Conservation (phyloP, 2,888 invertebrate genomes). For the Agonopterix heracliana region DNA sequence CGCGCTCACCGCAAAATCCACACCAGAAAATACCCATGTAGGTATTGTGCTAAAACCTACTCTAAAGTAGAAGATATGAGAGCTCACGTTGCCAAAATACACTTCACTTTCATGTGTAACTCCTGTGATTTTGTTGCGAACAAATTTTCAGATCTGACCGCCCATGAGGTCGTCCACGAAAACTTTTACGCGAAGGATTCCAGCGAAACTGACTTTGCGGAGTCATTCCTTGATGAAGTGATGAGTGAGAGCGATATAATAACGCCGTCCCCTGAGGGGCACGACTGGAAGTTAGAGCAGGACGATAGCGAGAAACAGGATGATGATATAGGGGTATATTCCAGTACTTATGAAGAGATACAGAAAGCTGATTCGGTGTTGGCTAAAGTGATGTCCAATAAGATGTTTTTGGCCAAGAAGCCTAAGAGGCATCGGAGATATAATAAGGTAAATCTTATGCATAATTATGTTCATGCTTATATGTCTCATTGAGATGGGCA, state of each 20-base stretch:
- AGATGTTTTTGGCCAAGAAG: conserved; percentile 38
- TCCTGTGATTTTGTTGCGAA: conserved; percentile 30
- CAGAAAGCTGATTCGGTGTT: conserved; percentile 47
- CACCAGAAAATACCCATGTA: conserved; percentile 43
- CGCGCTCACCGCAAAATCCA: conserved; percentile 60
- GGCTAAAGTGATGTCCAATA: conserved; percentile 53
- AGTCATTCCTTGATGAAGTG: conserved; percentile 24
- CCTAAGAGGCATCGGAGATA: conserved; percentile 30
- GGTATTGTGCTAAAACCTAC: conserved; percentile 43
- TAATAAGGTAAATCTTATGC: conserved; percentile 39
- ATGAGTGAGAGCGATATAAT: conserved; percentile 18
- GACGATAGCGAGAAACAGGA: not conserved
- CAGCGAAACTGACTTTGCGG: conserved; percentile 26
- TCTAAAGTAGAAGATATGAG: conserved; percentile 30
- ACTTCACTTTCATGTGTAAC: conserved; percentile 41
- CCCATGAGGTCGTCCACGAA: conserved; percentile 29
- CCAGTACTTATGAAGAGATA: conserved; percentile 19
- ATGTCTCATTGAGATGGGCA: not conserved
- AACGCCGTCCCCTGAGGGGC: conserved; percentile 7
- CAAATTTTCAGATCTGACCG: conserved; percentile 24
- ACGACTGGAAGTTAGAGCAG: conserved; percentile 7
- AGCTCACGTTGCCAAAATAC: conserved; percentile 38
- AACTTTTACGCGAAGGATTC: conserved; percentile 8
- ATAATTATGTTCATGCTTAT: not conserved
- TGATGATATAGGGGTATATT: conserved; percentile 7